Conservation (phyloP, 2,888 invertebrate genomes). For the Agonopterix subpropinquella region DNA sequence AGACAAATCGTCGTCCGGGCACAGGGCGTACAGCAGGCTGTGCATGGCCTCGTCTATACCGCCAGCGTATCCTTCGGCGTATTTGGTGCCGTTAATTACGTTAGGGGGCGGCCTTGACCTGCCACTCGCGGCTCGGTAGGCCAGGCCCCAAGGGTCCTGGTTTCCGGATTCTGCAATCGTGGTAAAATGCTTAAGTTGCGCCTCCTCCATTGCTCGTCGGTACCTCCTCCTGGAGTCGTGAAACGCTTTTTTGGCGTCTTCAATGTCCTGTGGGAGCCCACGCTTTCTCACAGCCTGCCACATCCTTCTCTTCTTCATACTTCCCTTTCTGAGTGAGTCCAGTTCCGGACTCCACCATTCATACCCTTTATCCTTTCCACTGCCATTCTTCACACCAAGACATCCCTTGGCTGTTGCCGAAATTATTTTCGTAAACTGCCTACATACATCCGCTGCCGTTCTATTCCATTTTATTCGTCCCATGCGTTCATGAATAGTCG, state of each 20-base stretch:
- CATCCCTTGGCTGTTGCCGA: neutral
- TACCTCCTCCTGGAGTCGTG: constrained; percentile 1
- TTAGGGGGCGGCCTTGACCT: constrained; percentile 2
- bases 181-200: constrained; percentile 5
- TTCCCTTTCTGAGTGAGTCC: neutral
- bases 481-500: neutral
- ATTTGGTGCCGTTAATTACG: neutral
- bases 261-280: no score
- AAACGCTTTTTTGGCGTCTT: neutral
- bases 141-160: constrained; percentile 13
- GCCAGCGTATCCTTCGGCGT: neutral
- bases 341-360: neutral
- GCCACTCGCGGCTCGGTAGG: constrained; percentile 9
- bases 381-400: neutral
- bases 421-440: neutral
- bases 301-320: neutral
- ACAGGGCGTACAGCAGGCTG: neutral
- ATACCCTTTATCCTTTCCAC: neutral
- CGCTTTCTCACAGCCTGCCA: no score
- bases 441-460: neutral
- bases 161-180: constrained; percentile 10
- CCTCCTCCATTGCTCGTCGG: constrained; percentile 5
- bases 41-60: neutral
- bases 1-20: neutral
- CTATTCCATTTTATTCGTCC: neutral